phyloP scores from a whole-genome alignment of 2,888 invertebrate species.

The Eupithecia tripunctaria region DNA sequence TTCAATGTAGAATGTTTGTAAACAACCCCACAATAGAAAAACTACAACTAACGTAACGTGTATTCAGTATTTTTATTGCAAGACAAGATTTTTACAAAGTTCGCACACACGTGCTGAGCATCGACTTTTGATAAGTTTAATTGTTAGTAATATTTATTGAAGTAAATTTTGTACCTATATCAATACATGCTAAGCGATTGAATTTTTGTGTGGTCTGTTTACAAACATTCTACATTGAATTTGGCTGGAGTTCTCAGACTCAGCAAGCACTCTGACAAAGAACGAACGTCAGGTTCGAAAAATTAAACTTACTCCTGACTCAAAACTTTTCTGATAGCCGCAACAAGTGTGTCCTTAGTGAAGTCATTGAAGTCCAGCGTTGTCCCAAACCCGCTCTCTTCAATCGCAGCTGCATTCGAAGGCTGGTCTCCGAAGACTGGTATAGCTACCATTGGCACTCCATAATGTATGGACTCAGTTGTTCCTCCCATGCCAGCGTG shows the following conservation, averaged over 20 bases:
- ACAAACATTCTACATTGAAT: no score
- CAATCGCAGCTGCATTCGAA: slow-evolving; percentile 82
- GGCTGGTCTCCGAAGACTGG: slow-evolving; percentile 86
- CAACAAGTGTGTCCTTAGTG: slow-evolving; percentile 77
- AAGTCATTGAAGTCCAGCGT: slow-evolving; percentile 75
- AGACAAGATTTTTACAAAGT: no score
- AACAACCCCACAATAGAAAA: no score
- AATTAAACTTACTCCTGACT: slow-evolving; percentile 76
- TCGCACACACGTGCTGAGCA: no score
- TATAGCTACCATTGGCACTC: slow-evolving; percentile 85
- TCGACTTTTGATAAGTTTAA: no score
- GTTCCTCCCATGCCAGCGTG: slow-evolving; percentile 86
- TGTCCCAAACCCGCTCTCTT: slow-evolving; percentile 83
- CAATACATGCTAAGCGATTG: no score
- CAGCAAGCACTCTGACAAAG: neutral
- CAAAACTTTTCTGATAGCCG: slow-evolving; percentile 81
- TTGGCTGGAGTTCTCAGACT: neutral
- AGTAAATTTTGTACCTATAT: no score
- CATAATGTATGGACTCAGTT: slow-evolving; percentile 85
- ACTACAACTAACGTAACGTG: no score
- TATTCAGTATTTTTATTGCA: no score
- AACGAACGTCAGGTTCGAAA: neutral
- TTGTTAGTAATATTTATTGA: no score
- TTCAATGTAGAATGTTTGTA: no score
- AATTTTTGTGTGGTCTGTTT: no score